Conservation (phyloP, 2,113 vertebrate genomes). For the Cebus imitator region DNA sequence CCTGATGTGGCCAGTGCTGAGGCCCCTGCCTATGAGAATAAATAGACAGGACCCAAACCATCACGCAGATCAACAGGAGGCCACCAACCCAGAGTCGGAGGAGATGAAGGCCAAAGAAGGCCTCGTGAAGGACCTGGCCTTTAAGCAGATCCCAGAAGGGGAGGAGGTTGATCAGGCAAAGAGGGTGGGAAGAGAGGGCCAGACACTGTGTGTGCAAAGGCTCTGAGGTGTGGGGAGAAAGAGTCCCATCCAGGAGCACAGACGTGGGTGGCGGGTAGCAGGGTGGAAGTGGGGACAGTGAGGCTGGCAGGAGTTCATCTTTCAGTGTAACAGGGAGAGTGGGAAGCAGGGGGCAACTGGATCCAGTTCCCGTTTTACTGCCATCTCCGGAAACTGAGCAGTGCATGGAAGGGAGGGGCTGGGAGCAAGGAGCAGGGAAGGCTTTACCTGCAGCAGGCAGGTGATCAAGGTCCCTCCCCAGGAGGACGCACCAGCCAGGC, state of each 20-base stretch:
- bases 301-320: fast-evolving
- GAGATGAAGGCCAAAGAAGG: not conserved
- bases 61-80: fast-evolving
- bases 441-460: not conserved
- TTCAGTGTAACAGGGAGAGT: fast-evolving
- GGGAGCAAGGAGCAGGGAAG: too few relatives aligned
- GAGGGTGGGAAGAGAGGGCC: not conserved
- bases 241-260: not conserved
- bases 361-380: not conserved
- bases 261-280: not conserved
- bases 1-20: too few relatives aligned
- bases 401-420: not conserved
- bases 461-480: not conserved
- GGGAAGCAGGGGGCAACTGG: not conserved
- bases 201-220: not conserved
- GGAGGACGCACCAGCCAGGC: not conserved
- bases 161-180: not conserved
- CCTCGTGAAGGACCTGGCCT: not conserved
- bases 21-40: not conserved
- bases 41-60: not conserved
- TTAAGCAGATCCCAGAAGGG: not conserved
- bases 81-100: not conserved
- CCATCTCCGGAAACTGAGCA: fast-evolving
- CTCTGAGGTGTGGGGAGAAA: not conserved
- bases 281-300: too few relatives aligned